Percentiles rank a stretch among this genome's conserved stretches.
These are phyloP conservation scores for Elysia crispata DNA, from an alignment of 2,888 invertebrate genomes.

Conservation along the genomic window DNA sequence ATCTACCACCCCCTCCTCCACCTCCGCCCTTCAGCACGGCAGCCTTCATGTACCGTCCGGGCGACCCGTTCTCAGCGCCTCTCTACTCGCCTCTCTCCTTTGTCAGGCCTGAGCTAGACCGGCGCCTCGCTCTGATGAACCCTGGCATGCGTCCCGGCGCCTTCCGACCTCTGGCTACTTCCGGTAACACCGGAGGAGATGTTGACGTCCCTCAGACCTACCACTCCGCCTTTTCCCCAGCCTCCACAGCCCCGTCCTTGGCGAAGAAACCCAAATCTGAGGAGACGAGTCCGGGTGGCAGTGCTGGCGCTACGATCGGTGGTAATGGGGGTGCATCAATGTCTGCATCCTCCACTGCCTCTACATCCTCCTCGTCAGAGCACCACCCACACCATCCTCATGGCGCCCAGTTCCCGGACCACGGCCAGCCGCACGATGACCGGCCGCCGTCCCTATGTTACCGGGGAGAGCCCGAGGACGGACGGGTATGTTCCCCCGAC, in stretches of 20 bases:
- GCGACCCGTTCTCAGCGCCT: constrained; percentile 72
- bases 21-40: constrained; percentile 62
- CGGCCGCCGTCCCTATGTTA: constrained; percentile 25
- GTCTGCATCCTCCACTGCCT: constrained; percentile 31
- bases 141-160: constrained; percentile 57
- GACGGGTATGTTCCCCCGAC: constrained; percentile 49
- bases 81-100: constrained; percentile 70
- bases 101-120: constrained; percentile 64
- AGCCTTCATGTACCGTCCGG: constrained; percentile 69
- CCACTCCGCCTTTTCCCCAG: constrained; percentile 72
- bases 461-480: constrained; percentile 53
- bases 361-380: constrained; percentile 45
- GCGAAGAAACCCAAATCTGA: constrained; percentile 68
- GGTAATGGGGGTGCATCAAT: too few relatives aligned
- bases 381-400: constrained; percentile 44
- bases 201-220: constrained; percentile 56
- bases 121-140: constrained; percentile 62
- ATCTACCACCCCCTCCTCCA: constrained; percentile 45
- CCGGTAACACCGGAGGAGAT: constrained; percentile 54
- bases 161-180: constrained; percentile 64
- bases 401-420: constrained; percentile 21
- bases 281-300: constrained; percentile 38
- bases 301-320: too few relatives aligned
- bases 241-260: constrained; percentile 68
- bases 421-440: not conserved